Base-by-base conservation (phyloP, 1,140 invertebrate genomes). In the Drosophila kurseongensis region DNA sequence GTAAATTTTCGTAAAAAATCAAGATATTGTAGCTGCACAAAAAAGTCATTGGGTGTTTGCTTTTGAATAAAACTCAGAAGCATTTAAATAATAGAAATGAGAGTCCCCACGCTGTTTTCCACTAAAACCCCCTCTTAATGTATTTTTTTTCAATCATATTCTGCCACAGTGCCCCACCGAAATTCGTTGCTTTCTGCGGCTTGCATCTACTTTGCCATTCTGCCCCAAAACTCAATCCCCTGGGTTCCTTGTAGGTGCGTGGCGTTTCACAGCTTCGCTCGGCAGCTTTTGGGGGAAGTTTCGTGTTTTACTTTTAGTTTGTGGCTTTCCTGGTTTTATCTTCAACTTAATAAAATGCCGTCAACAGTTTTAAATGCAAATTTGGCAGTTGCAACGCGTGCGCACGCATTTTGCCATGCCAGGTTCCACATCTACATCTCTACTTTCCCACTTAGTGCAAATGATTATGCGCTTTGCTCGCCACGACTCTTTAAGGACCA, bases 331-430 rank as follows among this genome's bases (percentile, higher is more conserved):
- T 84, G 84, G 84, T 88, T 90, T 88, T 89, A 88, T 89, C 84
- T 88, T 78, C 84, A 88, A 88, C 84, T 88, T 88, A 88, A 88
- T 88, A 88, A 88, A 88, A 88, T 78, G 84, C 76, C 84, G 84
- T 88, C 84, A 89, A 88, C 84, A 88, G 84, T 88, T 88, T 89
- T 88, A 88, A 88, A 88, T 88, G 83, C 84, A 88, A 88, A 88
- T 88, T 82, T 89, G 60, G 74, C 84, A 83, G 57, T 48, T 85
- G 81, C 71, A 72, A 65, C 76, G 62, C 75, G 81, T 75, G 75
- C 78, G 61, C 80, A 72, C 58, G 41, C 41, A 29, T 38, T 14
- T 16, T 14, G 23, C 23, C 42, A 27, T 12, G 14, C 38, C 44
- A 27, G 5, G 29, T 2, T 10, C n/a, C 8, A 32, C 8, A 6